Conservation (phyloP, 2,888 invertebrate species). For the Hyposoter didymator region DNA sequence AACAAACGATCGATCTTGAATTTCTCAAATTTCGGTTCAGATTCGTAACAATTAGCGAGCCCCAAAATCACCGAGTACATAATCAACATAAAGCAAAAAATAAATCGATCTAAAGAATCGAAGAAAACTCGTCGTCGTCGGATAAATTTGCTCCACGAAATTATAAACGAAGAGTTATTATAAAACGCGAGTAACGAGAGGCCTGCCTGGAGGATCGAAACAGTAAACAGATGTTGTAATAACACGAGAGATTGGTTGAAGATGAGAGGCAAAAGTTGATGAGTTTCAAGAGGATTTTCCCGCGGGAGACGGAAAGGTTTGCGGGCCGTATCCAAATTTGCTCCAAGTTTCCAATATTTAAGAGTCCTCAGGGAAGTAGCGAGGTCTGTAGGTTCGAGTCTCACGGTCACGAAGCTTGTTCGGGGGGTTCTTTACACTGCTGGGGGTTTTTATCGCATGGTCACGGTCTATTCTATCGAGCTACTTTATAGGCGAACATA, state of each 20-base stretch:
- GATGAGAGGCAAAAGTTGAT: constrained; percentile 13
- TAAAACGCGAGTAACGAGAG: neutral
- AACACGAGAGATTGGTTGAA: neutral
- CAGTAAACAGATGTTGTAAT: constrained; percentile 9
- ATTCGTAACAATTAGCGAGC: neutral
- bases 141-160: neutral
- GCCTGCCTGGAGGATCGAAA: neutral
- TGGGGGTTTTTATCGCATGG: neutral
- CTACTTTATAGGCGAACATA: neutral
- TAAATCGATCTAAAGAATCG: neutral
- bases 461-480: constrained; percentile 28
- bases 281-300: constrained; percentile 44
- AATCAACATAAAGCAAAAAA: too few species aligned
- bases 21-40: neutral
- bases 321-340: constrained; percentile 42
- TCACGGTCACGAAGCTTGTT: constrained; percentile 15
- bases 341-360: constrained; percentile 51
- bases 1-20: neutral
- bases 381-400: constrained; percentile 13
- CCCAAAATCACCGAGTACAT: neutral
- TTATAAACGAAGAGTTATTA: neutral
- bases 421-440: neutral
- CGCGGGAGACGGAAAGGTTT: neutral
- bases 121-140: neutral
- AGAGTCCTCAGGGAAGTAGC: constrained; percentile 41